Evolutionary conservation across 1,140 invertebrate species (phyloP).

Genomic region (Drosophila watanabei): DNA sequence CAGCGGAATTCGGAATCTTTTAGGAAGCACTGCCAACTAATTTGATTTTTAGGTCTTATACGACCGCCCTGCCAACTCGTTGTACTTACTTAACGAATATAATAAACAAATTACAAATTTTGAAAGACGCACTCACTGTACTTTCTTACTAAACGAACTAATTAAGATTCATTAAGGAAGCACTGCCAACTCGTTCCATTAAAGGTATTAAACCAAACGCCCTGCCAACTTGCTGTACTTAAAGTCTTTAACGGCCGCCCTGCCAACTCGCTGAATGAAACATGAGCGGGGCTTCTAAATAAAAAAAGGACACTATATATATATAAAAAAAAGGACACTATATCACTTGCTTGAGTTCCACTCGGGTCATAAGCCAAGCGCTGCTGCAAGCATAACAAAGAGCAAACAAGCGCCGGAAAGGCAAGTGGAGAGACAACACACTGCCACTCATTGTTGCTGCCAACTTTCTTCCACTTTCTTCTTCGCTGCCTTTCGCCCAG

Average conservation of each 20-base stretch:
- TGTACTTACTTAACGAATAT: too few relatives aligned
- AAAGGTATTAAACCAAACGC: background rate
- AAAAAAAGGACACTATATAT: slow-evolving; percentile 37
- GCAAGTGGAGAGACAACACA: slow-evolving; percentile 21
- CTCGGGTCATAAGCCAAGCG: slow-evolving; percentile 45
- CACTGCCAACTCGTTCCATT: background rate
- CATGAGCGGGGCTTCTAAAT: slow-evolving; percentile 12
- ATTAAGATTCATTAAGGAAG: background rate
- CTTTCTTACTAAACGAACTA: too few relatives aligned
- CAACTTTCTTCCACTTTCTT: slow-evolving; percentile 14
- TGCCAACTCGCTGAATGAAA: slow-evolving; percentile 36
- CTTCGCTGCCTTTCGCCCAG: background rate
- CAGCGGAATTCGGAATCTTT: too few relatives aligned
- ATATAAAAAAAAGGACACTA: slow-evolving; percentile 19
- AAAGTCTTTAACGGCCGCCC: background rate
- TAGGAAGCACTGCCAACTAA: too few relatives aligned
- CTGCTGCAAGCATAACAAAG: slow-evolving; percentile 36
- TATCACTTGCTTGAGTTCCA: slow-evolving; percentile 25
- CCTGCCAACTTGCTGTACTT: background rate
- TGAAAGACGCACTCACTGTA: too few relatives aligned
- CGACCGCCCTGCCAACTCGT: too few relatives aligned
- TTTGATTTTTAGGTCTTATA: too few relatives aligned
- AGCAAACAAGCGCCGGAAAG: slow-evolving; percentile 13
- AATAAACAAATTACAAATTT: too few relatives aligned
- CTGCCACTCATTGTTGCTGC: slow-evolving; percentile 16